Evolutionary conservation across 2,888 invertebrate species (phyloP).

Genomic region (Stramonita haemastoma): DNA sequence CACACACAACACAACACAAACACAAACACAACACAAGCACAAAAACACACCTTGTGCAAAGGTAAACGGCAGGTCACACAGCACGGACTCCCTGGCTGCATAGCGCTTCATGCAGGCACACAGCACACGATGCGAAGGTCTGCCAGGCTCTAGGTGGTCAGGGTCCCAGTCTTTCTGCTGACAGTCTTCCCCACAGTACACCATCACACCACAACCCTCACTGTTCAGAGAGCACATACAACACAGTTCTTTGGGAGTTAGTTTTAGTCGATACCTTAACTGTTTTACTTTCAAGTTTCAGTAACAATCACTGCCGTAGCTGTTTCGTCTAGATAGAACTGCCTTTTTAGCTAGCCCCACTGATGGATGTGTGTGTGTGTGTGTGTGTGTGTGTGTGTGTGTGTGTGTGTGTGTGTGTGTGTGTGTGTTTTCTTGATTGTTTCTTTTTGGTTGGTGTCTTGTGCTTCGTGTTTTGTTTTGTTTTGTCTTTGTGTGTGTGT

Average conservation of each 20-base stretch:
- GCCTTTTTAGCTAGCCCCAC: no score
- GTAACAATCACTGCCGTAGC: no score
- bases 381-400: no score
- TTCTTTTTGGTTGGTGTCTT: no score
- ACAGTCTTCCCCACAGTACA: slow-evolving; percentile 62
- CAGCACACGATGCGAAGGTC: slow-evolving; percentile 54
- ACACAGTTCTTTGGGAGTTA: not conserved
- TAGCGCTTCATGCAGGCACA: slow-evolving; percentile 58
- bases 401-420: no score
- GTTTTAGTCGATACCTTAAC: no score
- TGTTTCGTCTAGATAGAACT: no score
- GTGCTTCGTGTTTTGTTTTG: no score
- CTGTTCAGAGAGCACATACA: not conserved
- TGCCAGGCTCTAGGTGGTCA: slow-evolving; percentile 37
- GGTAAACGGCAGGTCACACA: slow-evolving; percentile 59
- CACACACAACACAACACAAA: not conserved
- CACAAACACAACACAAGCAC: slow-evolving; percentile 8
- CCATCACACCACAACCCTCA: slow-evolving; percentile 54
- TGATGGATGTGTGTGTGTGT: no score
- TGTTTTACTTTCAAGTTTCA: no score
- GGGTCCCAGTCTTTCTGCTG: slow-evolving; percentile 54
- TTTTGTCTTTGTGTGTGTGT: no score
- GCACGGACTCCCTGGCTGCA: slow-evolving; percentile 52
- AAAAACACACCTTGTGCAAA: slow-evolving; percentile 54
- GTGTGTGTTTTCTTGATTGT: no score